Conservation (phyloP, 2,888 invertebrate genomes). For the Cephus pulcher region DNA sequence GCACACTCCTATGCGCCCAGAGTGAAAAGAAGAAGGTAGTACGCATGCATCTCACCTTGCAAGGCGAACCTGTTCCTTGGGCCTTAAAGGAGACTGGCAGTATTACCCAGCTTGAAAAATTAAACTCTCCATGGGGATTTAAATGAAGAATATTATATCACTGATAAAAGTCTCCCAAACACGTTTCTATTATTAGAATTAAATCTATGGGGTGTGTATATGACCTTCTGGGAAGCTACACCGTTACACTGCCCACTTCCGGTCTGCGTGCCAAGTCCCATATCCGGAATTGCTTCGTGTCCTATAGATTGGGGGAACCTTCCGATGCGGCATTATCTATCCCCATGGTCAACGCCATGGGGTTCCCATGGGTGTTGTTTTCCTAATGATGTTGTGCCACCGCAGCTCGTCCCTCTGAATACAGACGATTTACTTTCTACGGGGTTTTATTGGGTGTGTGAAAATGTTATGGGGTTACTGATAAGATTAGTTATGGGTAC, state of each 20-base stretch:
- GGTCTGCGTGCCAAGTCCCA: slow-evolving; percentile 40
- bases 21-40: slow-evolving; percentile 28
- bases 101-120: slow-evolving; percentile 30
- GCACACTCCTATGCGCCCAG: background rate
- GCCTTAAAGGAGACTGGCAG: slow-evolving; percentile 39
- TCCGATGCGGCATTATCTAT: slow-evolving; percentile 32
- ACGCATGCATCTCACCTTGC: slow-evolving; percentile 57
- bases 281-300: slow-evolving; percentile 47
- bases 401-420: slow-evolving; percentile 5
- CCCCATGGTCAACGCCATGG: slow-evolving; percentile 18
- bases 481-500: slow-evolving; percentile 12
- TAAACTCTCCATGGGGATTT: background rate
- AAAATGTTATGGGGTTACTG: slow-evolving; percentile 4
- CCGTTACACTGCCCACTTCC: slow-evolving; percentile 25
- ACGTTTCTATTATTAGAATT: background rate
- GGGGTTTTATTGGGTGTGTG: slow-evolving; percentile 2
- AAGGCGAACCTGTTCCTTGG: slow-evolving; percentile 56
- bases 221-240: background rate
- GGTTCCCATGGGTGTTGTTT: slow-evolving; percentile 48
- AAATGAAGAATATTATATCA: background rate
- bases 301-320: slow-evolving; percentile 36
- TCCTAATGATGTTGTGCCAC: slow-evolving; percentile 19
- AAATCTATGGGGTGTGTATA: background rate
- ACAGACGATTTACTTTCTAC: slow-evolving; percentile 11
- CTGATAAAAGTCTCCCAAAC: background rate